Percentiles rank a stretch among this genome's conserved stretches.
Evolutionary conservation across 2,888 invertebrate species (phyloP).

Genomic region (Beris morrisii): DNA sequence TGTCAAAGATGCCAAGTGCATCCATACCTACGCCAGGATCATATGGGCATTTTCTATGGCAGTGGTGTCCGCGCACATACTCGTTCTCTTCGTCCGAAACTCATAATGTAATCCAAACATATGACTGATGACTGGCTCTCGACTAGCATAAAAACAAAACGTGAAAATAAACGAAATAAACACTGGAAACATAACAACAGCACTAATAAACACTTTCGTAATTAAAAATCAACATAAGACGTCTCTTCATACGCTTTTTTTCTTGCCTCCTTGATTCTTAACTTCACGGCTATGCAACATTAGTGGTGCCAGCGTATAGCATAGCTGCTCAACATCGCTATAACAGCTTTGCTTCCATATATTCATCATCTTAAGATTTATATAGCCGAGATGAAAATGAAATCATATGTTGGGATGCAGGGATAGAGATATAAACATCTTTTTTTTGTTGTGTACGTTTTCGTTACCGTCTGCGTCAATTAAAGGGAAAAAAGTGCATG

Average conservation of each 20-base stretch:
- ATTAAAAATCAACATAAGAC: conserved; percentile 30
- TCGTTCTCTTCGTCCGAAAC: neutral
- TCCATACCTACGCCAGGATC: neutral
- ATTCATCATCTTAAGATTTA: conserved; percentile 1
- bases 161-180: conserved; percentile 17
- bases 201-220: conserved; percentile 31
- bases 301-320: neutral
- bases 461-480: neutral
- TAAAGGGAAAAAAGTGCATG: conserved; percentile 16
- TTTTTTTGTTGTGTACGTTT: neutral
- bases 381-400: conserved; percentile 19
- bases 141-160: conserved; percentile 14
- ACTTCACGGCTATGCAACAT: neutral
- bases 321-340: neutral
- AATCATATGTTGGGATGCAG: conserved; percentile 26
- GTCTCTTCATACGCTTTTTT: neutral
- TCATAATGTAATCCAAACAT: conserved; percentile 22
- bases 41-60: too few species aligned
- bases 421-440: conserved; percentile 5
- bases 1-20: conserved; percentile 20
- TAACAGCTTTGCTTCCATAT: neutral
- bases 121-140: conserved; percentile 19
- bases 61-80: too few species aligned
- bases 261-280: neutral
- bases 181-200: conserved; percentile 18